Conservation (phyloP, 2,888 invertebrate genomes). For the Macaria notata region DNA sequence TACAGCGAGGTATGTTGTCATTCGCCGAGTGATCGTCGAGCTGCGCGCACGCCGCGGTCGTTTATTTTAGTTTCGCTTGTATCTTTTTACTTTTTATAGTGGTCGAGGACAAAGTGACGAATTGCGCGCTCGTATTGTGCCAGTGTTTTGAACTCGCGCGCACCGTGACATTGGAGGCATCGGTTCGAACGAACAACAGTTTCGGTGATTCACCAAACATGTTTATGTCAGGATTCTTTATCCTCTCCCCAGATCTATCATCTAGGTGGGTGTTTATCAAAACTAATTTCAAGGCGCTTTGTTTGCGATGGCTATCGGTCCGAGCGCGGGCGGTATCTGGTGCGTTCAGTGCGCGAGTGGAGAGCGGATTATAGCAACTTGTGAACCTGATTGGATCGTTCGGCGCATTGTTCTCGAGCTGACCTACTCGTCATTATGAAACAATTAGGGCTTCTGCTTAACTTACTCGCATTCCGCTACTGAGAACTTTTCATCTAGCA, state of each 20-base stretch:
- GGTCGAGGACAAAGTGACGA: constrained; percentile 76
- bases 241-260: constrained; percentile 71
- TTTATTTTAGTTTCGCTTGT: constrained; percentile 72
- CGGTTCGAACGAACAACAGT: constrained; percentile 50
- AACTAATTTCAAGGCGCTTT: constrained; percentile 47
- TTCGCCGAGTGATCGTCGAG: constrained; percentile 71
- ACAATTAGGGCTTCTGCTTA: constrained; percentile 59
- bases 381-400: constrained; percentile 70
- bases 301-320: constrained; percentile 41
- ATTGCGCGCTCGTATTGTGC: constrained; percentile 69
- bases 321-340: constrained; percentile 40
- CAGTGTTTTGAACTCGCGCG: constrained; percentile 69
- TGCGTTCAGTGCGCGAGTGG: constrained; percentile 48
- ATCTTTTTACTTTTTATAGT: constrained; percentile 67
- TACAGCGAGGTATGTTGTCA: constrained; percentile 78
- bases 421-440: constrained; percentile 60
- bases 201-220: constrained; percentile 52
- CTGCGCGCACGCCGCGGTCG: constrained; percentile 67
- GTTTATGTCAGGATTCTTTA: constrained; percentile 77
- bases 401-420: constrained; percentile 69
- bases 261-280: constrained; percentile 69
- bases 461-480: constrained; percentile 42
- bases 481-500: constrained; percentile 25
- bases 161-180: constrained; percentile 62
- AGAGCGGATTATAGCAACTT: constrained; percentile 59